These are phyloP conservation scores for Zaprionus ornatus DNA, from an alignment of 1,140 invertebrate genomes.

Conservation along the genomic window DNA sequence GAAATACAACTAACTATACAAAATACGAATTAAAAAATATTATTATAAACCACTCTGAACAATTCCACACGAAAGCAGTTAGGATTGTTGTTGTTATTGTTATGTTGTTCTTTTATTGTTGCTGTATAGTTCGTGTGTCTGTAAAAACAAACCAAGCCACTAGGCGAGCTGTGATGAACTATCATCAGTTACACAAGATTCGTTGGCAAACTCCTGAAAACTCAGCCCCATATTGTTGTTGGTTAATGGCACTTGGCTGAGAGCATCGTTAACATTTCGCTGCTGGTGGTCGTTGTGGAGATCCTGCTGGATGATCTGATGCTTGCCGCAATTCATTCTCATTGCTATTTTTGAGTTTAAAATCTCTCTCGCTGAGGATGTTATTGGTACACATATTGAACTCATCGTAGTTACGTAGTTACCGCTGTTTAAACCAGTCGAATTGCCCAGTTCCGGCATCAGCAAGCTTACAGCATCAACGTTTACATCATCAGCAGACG, in stretches of 20 bases:
- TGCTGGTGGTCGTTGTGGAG: slow-evolving; percentile 32
- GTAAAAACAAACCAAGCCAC: no score
- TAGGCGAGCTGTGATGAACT: slow-evolving; percentile 69
- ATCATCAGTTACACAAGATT: slow-evolving; percentile 58
- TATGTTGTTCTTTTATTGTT: slow-evolving; percentile 3
- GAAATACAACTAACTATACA: slow-evolving; percentile 78
- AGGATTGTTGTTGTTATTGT: slow-evolving; percentile 6
- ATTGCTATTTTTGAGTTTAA: not conserved
- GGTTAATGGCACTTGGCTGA: slow-evolving; percentile 66
- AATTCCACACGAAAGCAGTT: slow-evolving; percentile 61
- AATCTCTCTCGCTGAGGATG: slow-evolving; percentile 72
- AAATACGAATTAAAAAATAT: slow-evolving; percentile 51
- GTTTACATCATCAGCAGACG: slow-evolving; percentile 41
- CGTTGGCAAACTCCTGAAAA: slow-evolving; percentile 62
- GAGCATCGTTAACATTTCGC: slow-evolving; percentile 54
- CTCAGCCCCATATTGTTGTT: slow-evolving; percentile 61
- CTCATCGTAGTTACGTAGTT: slow-evolving; percentile 79
- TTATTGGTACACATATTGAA: slow-evolving; percentile 78
- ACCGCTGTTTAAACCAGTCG: slow-evolving; percentile 62
- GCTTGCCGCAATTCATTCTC: not conserved
- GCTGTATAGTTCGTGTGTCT: slow-evolving; percentile 37
- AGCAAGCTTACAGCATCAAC: slow-evolving; percentile 59
- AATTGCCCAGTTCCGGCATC: slow-evolving; percentile 61
- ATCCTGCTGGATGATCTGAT: slow-evolving; percentile 10
- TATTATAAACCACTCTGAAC: slow-evolving; percentile 36